Conservation (phyloP, 2,113 vertebrate species). For the Chloropsis hardwickii region DNA sequence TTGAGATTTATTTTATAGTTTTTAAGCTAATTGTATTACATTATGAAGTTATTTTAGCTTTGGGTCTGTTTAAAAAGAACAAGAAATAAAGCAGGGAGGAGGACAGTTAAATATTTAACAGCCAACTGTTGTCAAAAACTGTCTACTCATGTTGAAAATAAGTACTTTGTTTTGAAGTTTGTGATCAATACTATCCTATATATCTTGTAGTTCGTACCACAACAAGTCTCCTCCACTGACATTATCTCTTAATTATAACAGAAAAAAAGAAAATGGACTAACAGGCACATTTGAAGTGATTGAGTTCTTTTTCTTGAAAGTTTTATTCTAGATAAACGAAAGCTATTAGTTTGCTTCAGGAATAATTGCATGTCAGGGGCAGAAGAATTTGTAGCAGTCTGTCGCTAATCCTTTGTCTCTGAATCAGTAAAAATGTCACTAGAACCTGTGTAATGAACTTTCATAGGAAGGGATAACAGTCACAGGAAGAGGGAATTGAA, state of each 20-base stretch:
- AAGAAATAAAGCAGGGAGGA: neutral
- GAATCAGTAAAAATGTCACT: conserved; percentile 29
- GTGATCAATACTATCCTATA: neutral
- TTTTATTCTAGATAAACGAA: conserved; percentile 38
- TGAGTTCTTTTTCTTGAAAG: neutral
- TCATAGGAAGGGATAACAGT: neutral
- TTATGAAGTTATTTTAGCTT: neutral
- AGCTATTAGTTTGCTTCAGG: conserved; percentile 18
- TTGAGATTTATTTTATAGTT: neutral
- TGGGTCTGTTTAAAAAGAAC: neutral
- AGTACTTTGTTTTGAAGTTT: conserved; percentile 15
- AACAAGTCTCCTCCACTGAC: neutral
- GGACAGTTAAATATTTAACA: neutral
- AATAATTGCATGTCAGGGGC: neutral
- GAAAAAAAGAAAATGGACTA: neutral
- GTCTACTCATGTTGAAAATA: conserved; percentile 15
- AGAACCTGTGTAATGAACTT: neutral
- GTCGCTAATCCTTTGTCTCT: neutral
- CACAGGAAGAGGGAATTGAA: neutral
- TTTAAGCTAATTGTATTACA: neutral
- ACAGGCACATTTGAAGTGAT: neutral
- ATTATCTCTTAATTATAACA: conserved; percentile 37
- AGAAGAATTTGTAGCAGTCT: conserved; percentile 8
- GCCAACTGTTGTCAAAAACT: neutral
- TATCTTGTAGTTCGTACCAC: neutral